phyloP scores from a whole-genome alignment of 2,113 vertebrate genomes.

The Garra rufa region DNA sequence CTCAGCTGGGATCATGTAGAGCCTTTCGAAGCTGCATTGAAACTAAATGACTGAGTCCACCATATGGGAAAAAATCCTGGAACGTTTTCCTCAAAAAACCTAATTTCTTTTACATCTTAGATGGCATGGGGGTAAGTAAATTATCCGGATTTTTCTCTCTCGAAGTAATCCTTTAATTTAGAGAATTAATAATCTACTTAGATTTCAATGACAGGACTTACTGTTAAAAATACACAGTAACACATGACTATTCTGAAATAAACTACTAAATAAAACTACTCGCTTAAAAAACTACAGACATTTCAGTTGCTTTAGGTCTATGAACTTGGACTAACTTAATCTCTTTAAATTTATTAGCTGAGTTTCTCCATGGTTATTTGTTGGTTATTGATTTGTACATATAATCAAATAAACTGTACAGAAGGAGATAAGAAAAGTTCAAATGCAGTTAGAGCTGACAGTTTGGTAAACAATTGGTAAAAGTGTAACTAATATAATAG shows the following conservation, averaged over 20 bases:
- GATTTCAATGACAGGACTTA: not conserved
- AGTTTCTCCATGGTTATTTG: not conserved
- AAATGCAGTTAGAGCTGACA: not conserved
- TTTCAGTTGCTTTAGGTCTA: not conserved
- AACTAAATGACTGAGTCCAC: too few relatives aligned
- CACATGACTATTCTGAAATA: not conserved
- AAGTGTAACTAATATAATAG: not conserved
- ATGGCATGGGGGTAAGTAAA: too few relatives aligned
- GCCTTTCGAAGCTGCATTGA: too few relatives aligned
- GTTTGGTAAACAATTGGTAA: not conserved
- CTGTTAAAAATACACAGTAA: not conserved
- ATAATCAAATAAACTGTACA: constrained; percentile 32
- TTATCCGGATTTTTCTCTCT: too few relatives aligned
- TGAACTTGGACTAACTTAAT: not conserved
- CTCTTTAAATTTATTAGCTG: not conserved
- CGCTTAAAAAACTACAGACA: not conserved
- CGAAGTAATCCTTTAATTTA: not conserved
- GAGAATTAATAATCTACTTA: not conserved
- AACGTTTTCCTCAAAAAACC: too few relatives aligned
- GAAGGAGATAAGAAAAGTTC: constrained; percentile 33
- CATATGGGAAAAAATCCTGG: too few relatives aligned
- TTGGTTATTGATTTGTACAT: constrained; percentile 31
- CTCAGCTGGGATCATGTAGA: too few relatives aligned
- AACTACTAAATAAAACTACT: not conserved
- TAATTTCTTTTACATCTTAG: too few relatives aligned